Evolutionary conservation across 2,888 invertebrate genomes (phyloP).

Genomic region (Luperina testacea): DNA sequence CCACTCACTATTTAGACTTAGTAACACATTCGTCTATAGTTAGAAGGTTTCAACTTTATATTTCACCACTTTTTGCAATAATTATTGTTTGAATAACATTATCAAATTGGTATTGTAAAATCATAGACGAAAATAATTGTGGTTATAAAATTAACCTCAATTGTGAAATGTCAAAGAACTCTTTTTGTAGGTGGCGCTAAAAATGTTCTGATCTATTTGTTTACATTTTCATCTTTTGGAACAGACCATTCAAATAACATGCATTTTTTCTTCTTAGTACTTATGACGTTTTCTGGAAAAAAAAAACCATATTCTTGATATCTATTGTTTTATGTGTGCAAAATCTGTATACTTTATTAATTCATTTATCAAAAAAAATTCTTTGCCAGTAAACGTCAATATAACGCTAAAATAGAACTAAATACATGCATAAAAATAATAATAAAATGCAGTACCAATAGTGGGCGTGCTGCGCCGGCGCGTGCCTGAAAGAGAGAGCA

Average conservation of each 20-base stretch:
- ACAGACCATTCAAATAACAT: neutral
- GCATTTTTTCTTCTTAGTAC: neutral
- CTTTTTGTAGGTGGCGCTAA: neutral
- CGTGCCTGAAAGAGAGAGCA: constrained; percentile 78
- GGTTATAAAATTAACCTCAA: neutral
- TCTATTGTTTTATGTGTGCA: neutral
- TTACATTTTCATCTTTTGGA: neutral
- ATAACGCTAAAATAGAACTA: neutral
- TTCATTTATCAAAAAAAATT: neutral
- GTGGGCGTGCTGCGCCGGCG: constrained; percentile 68
- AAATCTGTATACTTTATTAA: neutral
- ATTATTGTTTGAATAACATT: neutral
- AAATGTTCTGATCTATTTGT: neutral
- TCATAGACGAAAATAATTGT: neutral
- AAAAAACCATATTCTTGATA: neutral
- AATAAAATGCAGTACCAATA: constrained; percentile 70
- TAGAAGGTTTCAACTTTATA: neutral
- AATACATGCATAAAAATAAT: constrained; percentile 64
- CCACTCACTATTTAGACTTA: neutral
- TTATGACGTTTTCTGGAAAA: constrained; percentile 11
- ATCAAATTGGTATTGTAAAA: neutral
- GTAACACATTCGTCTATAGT: neutral
- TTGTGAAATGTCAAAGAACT: neutral
- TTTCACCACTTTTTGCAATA: neutral
- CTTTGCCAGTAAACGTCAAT: constrained; percentile 22